phyloP scores from a whole-genome alignment of 2,797 vertebrate species.

The Protonibea diacanthus region DNA sequence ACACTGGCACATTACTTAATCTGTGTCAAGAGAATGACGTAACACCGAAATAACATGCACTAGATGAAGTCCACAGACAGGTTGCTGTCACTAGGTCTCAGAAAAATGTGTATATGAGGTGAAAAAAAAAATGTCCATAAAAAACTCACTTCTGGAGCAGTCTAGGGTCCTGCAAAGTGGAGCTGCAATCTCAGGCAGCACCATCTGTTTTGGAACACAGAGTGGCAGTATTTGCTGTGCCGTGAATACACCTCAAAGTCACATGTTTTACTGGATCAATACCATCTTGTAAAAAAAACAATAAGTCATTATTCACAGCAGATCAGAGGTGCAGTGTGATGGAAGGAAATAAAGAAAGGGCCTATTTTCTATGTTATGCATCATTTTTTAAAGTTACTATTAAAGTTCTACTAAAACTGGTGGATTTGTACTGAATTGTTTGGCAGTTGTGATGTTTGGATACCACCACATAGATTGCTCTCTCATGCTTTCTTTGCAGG shows the following conservation, averaged over 20 bases:
- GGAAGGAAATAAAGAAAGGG: not conserved
- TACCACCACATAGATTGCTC: not conserved
- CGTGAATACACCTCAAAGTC: slow-evolving; percentile 37
- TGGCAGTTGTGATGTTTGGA: slow-evolving; percentile 1
- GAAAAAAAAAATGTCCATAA: not conserved
- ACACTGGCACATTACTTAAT: not conserved
- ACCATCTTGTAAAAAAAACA: slow-evolving; percentile 22
- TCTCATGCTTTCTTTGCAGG: not conserved
- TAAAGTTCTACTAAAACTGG: not conserved
- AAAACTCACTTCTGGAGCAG: slow-evolving; percentile 11
- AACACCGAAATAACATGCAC: not conserved
- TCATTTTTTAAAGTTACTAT: not conserved
- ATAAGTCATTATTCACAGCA: not conserved
- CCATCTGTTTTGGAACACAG: slow-evolving; percentile 79
- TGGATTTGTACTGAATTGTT: not conserved
- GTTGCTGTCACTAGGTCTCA: not conserved
- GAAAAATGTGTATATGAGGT: not conserved
- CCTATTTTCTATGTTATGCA: not conserved
- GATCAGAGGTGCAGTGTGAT: not conserved
- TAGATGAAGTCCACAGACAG: not conserved
- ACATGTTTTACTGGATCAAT: slow-evolving; percentile 63
- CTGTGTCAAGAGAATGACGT: not conserved
- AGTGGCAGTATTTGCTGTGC: slow-evolving; percentile 86
- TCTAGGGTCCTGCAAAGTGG: slow-evolving; percentile 8
- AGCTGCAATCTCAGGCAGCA: slow-evolving; percentile 67